Evolutionary conservation across 2,888 invertebrate species (phyloP).

Genomic region (Anaspis maculata): DNA sequence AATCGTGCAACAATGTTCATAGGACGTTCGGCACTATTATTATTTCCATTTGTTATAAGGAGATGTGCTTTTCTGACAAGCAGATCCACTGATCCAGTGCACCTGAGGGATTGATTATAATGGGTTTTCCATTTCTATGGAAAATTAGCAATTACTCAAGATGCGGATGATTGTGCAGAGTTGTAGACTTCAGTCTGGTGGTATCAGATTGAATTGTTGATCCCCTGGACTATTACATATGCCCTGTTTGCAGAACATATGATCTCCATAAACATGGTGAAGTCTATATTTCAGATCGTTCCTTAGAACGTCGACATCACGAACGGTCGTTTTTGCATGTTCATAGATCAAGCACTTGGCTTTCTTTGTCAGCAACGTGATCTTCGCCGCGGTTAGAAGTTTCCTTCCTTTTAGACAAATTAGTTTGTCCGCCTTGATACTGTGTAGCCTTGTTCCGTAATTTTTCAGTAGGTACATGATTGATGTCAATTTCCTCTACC

Average conservation of each 20-base stretch:
- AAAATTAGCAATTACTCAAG: neutral
- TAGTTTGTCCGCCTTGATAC: constrained; percentile 14
- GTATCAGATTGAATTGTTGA: neutral
- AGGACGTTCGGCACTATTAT: constrained; percentile 13
- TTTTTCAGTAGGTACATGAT: constrained; percentile 20
- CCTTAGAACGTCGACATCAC: constrained; percentile 1
- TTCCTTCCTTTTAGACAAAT: constrained; percentile 14
- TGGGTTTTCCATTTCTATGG: neutral
- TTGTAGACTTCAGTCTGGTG: neutral
- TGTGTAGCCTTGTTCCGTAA: constrained; percentile 16
- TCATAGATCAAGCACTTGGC: constrained; percentile 20
- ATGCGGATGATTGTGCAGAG: neutral
- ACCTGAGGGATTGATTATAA: constrained; percentile 5
- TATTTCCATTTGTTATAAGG: constrained; percentile 15
- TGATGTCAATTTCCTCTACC: constrained; percentile 17
- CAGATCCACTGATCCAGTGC: constrained; percentile 7
- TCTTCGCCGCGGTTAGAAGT: constrained; percentile 3
- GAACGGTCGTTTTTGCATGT: constrained; percentile 10
- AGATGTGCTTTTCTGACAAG: constrained; percentile 11
- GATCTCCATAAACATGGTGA: constrained; percentile 6
- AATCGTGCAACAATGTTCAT: constrained; percentile 16
- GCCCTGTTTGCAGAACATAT: neutral
- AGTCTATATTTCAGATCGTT: constrained; percentile 6
- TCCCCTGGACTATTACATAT: neutral
- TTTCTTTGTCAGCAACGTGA: constrained; percentile 1